Evolutionary conservation across 2,797 vertebrate species (phyloP).

Genomic region (Aselliscus stoliczkanus): DNA sequence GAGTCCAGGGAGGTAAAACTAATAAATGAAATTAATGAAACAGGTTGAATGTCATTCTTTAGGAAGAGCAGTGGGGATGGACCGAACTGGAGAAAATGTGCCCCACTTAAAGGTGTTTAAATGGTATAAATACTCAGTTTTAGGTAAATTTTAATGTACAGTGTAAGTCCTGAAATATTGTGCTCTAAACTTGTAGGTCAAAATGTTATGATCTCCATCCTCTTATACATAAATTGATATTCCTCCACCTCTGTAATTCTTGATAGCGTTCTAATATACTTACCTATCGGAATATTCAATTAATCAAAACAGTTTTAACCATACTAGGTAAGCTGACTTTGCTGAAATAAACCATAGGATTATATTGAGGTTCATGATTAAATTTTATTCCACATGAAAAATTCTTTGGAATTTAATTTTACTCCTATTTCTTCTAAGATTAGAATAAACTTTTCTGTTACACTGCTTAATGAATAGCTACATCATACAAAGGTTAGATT

Average conservation of each 20-base stretch:
- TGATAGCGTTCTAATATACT: background rate
- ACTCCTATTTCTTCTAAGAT: background rate
- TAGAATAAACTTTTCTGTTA: background rate
- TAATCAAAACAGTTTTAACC: background rate
- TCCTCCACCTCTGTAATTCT: background rate
- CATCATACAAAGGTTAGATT: background rate
- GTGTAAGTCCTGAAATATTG: background rate
- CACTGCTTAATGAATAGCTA: background rate
- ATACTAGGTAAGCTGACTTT: background rate
- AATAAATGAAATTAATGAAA: background rate
- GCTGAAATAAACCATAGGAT: background rate
- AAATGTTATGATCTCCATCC: background rate
- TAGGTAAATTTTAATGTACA: background rate
- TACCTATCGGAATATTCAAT: background rate
- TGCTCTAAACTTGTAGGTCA: background rate
- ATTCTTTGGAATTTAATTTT: background rate
- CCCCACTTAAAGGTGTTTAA: background rate
- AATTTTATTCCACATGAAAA: background rate
- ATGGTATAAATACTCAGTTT: background rate
- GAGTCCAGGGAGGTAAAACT: background rate
- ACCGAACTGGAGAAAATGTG: background rate
- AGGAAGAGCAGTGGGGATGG: background rate
- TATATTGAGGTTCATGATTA: background rate
- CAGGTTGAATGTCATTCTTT: background rate
- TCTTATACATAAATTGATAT: background rate